Conservation (phyloP, 2,888 invertebrate species). For the Drosophila leonis region DNA sequence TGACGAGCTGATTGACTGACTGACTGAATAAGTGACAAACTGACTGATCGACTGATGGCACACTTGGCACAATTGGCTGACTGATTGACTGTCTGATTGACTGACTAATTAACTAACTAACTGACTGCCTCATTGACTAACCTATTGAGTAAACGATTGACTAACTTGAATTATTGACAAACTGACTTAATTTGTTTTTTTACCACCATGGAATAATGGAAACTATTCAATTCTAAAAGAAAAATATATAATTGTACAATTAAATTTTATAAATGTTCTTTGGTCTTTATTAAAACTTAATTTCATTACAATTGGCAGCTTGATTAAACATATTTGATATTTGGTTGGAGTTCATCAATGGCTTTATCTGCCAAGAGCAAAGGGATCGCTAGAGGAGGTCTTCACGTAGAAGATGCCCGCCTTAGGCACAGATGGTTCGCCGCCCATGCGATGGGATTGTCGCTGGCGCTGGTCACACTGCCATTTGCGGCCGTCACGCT, state of each 20-base stretch:
- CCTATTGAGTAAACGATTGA: no score
- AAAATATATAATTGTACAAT: no score
- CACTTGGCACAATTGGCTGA: no score
- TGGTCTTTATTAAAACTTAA: slow-evolving; percentile 8
- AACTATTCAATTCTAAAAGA: no score
- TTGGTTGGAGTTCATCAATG: neutral
- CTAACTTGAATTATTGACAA: no score
- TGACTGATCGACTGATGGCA: no score
- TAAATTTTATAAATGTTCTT: neutral
- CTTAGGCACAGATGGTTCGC: slow-evolving; percentile 78
- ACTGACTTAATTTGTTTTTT: no score
- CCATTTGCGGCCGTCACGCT: slow-evolving; percentile 61
- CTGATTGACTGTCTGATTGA: neutral
- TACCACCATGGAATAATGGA: no score
- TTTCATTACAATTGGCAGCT: neutral
- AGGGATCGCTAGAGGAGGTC: slow-evolving; percentile 71
- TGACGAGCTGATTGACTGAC: no score
- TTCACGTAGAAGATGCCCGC: slow-evolving; percentile 79
- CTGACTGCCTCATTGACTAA: no score
- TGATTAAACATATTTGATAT: neutral
- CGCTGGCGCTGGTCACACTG: slow-evolving; percentile 70
- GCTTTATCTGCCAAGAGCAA: slow-evolving; percentile 69
- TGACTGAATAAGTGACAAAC: no score
- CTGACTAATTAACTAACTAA: neutral
- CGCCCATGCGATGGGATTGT: slow-evolving; percentile 74